phyloP scores from a whole-genome alignment of 1,140 invertebrate genomes.

The Heliconius melpomene region DNA sequence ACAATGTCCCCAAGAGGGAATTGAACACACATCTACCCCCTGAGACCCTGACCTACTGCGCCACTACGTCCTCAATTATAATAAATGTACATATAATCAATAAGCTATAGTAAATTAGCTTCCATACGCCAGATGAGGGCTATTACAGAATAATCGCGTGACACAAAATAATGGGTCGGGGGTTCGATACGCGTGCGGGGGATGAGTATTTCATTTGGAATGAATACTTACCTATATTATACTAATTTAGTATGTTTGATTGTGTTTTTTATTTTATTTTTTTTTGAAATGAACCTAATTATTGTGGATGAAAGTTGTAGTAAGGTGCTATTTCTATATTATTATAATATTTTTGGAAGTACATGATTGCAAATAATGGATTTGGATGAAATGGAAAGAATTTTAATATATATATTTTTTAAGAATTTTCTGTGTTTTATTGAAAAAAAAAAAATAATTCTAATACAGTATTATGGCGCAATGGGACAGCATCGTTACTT shows the following conservation, averaged over 20 bases:
- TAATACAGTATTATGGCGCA: too few relatives aligned
- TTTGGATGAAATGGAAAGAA: too few relatives aligned
- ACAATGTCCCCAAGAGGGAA: too few relatives aligned
- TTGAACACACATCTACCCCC: too few relatives aligned
- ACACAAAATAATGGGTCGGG: slow-evolving; percentile 14
- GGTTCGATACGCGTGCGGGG: slow-evolving; percentile 12
- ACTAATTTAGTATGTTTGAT: slow-evolving; percentile 10
- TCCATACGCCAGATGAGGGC: slow-evolving; percentile 32
- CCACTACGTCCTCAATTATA: background rate
- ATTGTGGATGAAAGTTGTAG: background rate
- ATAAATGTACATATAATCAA: slow-evolving; percentile 14
- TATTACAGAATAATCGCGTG: slow-evolving; percentile 29
- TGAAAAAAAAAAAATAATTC: too few relatives aligned
- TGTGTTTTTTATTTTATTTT: background rate
- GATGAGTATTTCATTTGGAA: slow-evolving; percentile 23
- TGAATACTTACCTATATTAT: slow-evolving; percentile 12
- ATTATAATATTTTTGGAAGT: too few relatives aligned
- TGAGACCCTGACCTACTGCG: too few relatives aligned
- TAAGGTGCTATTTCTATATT: too few relatives aligned
- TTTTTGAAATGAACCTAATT: background rate
- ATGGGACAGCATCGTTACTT: too few relatives aligned
- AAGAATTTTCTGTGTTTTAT: too few relatives aligned
- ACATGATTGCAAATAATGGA: too few relatives aligned
- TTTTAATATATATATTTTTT: too few relatives aligned
- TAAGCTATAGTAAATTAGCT: slow-evolving; percentile 6